These are phyloP conservation scores for Littorina saxatilis DNA, from an alignment of 1,140 invertebrate species.

Conservation along the genomic window DNA sequence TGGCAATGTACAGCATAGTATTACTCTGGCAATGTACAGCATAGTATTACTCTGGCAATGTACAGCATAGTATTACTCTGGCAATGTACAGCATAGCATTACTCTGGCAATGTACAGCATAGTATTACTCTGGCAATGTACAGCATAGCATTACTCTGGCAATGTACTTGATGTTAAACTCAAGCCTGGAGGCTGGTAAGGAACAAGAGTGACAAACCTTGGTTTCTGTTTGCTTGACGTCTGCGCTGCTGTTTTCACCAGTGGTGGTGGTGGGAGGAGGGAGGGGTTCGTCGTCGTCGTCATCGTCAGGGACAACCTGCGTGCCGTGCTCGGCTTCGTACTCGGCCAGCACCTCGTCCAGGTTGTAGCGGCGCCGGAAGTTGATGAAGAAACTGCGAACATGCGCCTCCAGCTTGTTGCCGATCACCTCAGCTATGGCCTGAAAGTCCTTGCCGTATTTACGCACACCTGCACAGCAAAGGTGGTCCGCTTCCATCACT, in stretches of 20 bases:
- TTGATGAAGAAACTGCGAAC: constrained; percentile 93
- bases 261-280: background rate
- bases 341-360: constrained; percentile 92
- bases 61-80: no score
- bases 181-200: no score
- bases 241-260: background rate
- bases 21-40: no score
- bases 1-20: no score
- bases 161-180: no score
- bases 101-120: no score
- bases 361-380: constrained; percentile 91
- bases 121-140: no score
- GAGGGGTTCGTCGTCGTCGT: constrained; percentile 46
- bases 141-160: no score
- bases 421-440: constrained; percentile 95
- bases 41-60: no score
- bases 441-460: constrained; percentile 98
- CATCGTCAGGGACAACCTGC: constrained; percentile 75
- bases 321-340: constrained; percentile 88
- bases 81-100: no score
- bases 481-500: no score
- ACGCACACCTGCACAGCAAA: constrained; percentile 80
- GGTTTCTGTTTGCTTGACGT: background rate
- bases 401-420: constrained; percentile 95
- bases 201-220: background rate